phyloP scores from a whole-genome alignment of 2,888 invertebrate genomes.

The Lysandra coridon region DNA sequence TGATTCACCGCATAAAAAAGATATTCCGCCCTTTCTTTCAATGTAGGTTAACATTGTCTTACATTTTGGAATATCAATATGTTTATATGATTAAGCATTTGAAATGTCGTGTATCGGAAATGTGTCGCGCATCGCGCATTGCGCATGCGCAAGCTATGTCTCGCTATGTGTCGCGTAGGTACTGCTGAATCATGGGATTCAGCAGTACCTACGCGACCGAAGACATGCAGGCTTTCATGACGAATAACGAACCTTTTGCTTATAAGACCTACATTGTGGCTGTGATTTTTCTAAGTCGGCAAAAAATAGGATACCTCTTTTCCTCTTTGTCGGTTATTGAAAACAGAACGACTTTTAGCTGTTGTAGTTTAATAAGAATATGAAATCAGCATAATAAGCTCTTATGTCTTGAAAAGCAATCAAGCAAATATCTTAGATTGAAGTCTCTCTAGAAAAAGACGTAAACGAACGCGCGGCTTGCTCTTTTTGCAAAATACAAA shows the following conservation, averaged over 20 bases:
- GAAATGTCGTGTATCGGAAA: not conserved
- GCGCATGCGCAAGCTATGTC: slow-evolving; percentile 11
- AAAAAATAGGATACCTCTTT: not conserved
- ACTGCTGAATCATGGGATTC: too few relatives aligned
- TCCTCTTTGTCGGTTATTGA: not conserved
- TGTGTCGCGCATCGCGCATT: slow-evolving; percentile 4
- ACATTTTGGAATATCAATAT: too few relatives aligned
- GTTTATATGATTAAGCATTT: not conserved
- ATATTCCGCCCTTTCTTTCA: too few relatives aligned
- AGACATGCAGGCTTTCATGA: not conserved
- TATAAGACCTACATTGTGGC: not conserved
- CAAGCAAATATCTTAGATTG: too few relatives aligned
- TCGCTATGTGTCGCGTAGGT: too few relatives aligned
- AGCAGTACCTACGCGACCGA: not conserved
- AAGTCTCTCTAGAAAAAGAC: not conserved
- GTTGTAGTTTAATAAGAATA: too few relatives aligned
- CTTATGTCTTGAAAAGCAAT: too few relatives aligned
- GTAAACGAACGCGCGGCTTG: slow-evolving; percentile 3
- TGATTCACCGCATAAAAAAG: too few relatives aligned
- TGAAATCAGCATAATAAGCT: too few relatives aligned
- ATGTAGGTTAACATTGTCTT: too few relatives aligned
- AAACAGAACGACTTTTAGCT: too few relatives aligned
- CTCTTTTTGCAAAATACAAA: not conserved
- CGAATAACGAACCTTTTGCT: not conserved
- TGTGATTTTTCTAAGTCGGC: not conserved